A percentile compares a stretch with the other conserved stretches of the same genome.
phyloP scores from a whole-genome alignment of 2,797 vertebrate genomes.

The Molossus molossus region DNA sequence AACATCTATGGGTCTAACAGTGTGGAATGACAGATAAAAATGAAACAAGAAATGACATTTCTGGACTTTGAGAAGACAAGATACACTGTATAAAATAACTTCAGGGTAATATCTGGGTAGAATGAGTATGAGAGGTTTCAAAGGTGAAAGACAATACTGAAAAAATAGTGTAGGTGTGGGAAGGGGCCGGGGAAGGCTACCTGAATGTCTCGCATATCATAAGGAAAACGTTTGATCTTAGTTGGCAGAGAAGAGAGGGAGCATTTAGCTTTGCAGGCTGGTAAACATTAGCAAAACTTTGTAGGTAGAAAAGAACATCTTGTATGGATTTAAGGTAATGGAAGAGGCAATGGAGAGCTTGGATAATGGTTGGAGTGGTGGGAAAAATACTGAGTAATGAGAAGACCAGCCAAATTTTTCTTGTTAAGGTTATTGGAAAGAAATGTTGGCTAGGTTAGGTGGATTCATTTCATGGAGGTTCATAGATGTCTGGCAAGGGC shows the following conservation, averaged over 20 bases:
- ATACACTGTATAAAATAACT: slow-evolving; percentile 14
- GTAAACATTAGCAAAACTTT: background rate
- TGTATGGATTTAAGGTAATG: background rate
- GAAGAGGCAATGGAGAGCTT: background rate
- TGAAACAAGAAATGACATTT: slow-evolving; percentile 21
- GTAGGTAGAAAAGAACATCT: background rate
- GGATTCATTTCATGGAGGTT: background rate
- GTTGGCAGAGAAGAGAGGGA: background rate
- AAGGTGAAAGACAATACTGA: slow-evolving; percentile 26
- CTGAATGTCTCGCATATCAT: background rate
- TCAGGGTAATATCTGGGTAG: background rate
- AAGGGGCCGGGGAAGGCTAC: background rate
- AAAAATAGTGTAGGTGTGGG: background rate
- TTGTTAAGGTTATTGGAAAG: background rate
- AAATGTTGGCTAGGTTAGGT: background rate
- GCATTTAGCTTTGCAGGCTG: background rate
- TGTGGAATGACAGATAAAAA: background rate
- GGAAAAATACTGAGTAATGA: background rate
- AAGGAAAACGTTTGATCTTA: background rate
- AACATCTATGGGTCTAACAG: background rate
- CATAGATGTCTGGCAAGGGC: background rate
- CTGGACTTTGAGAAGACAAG: slow-evolving; percentile 2
- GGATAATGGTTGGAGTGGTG: background rate
- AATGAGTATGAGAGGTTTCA: background rate
- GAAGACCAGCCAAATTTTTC: background rate